Conservation (phyloP, 2,113 vertebrate species). For the Hemicordylus capensis region DNA sequence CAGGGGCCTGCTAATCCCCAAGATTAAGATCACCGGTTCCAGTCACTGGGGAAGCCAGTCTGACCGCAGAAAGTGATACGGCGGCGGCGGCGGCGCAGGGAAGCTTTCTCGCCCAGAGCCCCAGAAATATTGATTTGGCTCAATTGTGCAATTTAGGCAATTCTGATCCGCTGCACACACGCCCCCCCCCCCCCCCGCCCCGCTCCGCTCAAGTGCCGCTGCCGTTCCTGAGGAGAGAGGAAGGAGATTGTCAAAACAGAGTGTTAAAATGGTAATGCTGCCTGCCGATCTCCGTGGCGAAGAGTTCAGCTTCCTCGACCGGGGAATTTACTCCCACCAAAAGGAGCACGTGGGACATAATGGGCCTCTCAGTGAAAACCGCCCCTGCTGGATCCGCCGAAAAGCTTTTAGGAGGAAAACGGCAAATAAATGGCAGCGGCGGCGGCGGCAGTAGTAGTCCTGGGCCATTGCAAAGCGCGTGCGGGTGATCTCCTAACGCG, state of each 20-base stretch:
- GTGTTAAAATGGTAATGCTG: conserved; percentile 38
- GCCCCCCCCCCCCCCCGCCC: no score
- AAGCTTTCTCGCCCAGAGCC: conserved; percentile 21
- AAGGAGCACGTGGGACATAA: conserved; percentile 47
- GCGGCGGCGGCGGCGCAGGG: not conserved
- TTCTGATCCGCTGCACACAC: no score
- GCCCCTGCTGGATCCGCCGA: conserved; percentile 62
- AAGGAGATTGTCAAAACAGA: conserved; percentile 34
- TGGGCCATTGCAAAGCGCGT: no score
- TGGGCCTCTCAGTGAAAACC: conserved; percentile 49
- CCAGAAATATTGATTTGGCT: conserved; percentile 46
- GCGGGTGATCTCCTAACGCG: conserved; percentile 59
- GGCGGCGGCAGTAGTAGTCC: no score
- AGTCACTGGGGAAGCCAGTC: conserved; percentile 14
- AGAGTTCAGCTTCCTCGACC: conserved; percentile 50
- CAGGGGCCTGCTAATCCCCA: conserved; percentile 27
- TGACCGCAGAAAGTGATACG: conserved; percentile 24
- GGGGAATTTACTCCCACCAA: conserved; percentile 65
- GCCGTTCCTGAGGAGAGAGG: conserved; percentile 28
- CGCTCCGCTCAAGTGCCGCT: not conserved
- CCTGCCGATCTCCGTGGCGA: not conserved
- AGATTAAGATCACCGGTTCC: not conserved
- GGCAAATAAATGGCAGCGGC: conserved; percentile 73
- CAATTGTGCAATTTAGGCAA: conserved; percentile 28
- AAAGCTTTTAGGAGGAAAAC: conserved; percentile 74